A percentile compares a stretch with the other conserved stretches of the same genome.
Evolutionary conservation across 2,113 vertebrate species (phyloP).

Genomic region (Cacatua alba): DNA sequence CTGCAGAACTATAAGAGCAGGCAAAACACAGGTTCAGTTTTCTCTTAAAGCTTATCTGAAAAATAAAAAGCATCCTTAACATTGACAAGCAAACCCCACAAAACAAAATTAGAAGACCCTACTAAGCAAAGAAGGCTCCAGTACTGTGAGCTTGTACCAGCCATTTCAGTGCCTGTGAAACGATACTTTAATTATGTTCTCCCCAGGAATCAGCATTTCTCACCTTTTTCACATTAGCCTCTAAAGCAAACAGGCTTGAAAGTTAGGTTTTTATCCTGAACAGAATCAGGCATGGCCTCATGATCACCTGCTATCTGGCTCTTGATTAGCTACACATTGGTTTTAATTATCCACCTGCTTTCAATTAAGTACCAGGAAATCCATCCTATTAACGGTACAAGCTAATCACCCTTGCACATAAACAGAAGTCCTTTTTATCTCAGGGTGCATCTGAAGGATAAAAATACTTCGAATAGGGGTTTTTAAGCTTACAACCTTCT

Average conservation of each 20-base stretch:
- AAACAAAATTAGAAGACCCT: not conserved
- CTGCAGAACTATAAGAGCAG: not conserved
- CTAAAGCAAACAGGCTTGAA: not conserved
- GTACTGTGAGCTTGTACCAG: not conserved
- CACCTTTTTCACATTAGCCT: not conserved
- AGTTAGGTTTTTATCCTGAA: not conserved
- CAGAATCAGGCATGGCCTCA: slow-evolving; percentile 11
- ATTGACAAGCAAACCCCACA: not conserved
- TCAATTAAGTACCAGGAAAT: slow-evolving; percentile 65
- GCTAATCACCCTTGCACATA: slow-evolving; percentile 40
- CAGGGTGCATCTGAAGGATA: not conserved
- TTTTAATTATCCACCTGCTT: slow-evolving; percentile 72
- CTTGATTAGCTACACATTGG: slow-evolving; percentile 66
- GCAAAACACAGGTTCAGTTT: not conserved
- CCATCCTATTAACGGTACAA: slow-evolving; percentile 55
- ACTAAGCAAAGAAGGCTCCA: not conserved
- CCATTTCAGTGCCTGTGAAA: not conserved
- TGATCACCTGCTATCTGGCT: slow-evolving; percentile 29
- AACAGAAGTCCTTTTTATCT: slow-evolving; percentile 3
- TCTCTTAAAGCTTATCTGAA: not conserved
- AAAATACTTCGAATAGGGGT: not conserved
- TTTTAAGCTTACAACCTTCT: not conserved
- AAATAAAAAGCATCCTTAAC: not conserved
- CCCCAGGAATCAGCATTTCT: not conserved
- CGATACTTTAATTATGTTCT: not conserved